Evolutionary conservation across 2,888 invertebrate species (phyloP).

Genomic region (Dusona sp.): DNA sequence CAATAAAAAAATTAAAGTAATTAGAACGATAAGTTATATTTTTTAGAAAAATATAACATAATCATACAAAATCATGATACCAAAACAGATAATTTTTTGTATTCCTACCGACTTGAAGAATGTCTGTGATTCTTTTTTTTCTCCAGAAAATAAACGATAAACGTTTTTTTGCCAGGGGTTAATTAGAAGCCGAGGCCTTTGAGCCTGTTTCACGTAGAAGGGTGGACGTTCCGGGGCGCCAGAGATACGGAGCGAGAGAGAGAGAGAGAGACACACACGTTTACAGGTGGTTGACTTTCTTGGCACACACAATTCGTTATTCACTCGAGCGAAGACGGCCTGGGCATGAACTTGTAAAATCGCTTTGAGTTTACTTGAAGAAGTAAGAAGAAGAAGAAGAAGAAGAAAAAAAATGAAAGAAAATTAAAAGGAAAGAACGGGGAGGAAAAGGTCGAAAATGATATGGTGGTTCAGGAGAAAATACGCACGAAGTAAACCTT

Average conservation of each 20-base stretch:
- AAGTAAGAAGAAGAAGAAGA: background rate
- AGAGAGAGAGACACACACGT: slow-evolving; percentile 45
- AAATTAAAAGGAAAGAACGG: background rate
- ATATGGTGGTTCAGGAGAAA: background rate
- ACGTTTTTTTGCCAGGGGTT: background rate
- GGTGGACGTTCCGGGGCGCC: slow-evolving; percentile 3
- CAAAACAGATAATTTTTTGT: background rate
- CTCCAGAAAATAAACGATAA: background rate
- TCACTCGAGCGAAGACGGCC: slow-evolving; percentile 9
- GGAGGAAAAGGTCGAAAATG: background rate
- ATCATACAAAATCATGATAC: background rate
- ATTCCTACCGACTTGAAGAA: slow-evolving; percentile 13
- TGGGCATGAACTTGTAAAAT: background rate
- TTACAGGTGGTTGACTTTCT: slow-evolving; percentile 73
- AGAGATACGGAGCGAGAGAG: background rate
- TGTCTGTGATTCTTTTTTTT: background rate
- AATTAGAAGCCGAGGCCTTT: slow-evolving; percentile 33
- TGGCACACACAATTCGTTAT: slow-evolving; percentile 55
- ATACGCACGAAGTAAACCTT: background rate
- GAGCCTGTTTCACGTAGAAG: slow-evolving; percentile 15
- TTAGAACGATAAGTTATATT: background rate
- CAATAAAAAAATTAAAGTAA: background rate
- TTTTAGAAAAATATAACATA: background rate
- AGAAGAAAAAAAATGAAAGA: background rate
- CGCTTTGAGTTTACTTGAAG: background rate